Percentiles rank a stretch among this genome's conserved stretches.
phyloP scores from a whole-genome alignment of 2,113 vertebrate genomes.

The Callaeas wilsoni region DNA sequence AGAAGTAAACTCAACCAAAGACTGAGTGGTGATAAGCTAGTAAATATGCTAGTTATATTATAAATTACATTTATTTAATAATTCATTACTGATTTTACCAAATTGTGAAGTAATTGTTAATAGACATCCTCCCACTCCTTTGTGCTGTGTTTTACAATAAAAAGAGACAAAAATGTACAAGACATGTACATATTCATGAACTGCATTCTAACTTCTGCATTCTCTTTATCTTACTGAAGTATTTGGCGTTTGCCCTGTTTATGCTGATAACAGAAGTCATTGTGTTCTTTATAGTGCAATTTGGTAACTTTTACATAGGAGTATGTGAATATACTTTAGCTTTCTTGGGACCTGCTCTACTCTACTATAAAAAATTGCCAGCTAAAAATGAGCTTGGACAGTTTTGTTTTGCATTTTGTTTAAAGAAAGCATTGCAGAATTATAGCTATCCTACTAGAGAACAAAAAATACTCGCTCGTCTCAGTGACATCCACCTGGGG shows the following conservation, averaged over 20 bases:
- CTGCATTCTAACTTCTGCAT: not conserved
- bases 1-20: not conserved
- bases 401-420: conserved; percentile 41
- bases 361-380: conserved; percentile 35
- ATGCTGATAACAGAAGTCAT: not conserved
- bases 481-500: conserved; percentile 53
- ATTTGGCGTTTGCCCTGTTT: not conserved
- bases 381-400: conserved; percentile 40
- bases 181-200: not conserved
- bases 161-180: not conserved
- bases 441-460: conserved; percentile 54
- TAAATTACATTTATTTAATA: not conserved
- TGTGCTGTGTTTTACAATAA: not conserved
- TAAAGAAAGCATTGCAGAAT: conserved; percentile 64
- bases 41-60: not conserved
- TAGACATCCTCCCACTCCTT: not conserved
- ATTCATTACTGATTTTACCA: not conserved
- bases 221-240: not conserved
- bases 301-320: conserved; percentile 15
- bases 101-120: not conserved
- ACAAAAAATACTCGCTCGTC: conserved; percentile 58
- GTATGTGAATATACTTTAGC: not conserved
- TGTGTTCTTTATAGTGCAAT: conserved; percentile 8
- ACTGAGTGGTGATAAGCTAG: not conserved
- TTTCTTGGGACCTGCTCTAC: conserved; percentile 31